A percentile compares a stretch with the other conserved stretches of the same genome.
Conservation (phyloP, 30 jellyfish, hydroid and myxozoan genomes). For the Phacellophora camtschatica region DNA sequence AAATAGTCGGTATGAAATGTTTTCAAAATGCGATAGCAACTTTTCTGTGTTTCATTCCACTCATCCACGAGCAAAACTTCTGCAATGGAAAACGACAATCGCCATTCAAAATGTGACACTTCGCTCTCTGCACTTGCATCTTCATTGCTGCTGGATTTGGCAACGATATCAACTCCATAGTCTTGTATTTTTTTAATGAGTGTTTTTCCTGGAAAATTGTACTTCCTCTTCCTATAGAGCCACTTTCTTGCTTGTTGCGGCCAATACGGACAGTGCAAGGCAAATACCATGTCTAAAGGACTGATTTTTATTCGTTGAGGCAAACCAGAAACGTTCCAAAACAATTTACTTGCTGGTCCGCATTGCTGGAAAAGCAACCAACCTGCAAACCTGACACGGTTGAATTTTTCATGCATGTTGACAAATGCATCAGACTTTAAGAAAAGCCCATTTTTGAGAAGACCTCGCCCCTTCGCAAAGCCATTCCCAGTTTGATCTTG, state of each 20-base stretch:
- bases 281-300: constrained; percentile 51
- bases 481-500: too few relatives aligned
- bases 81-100: constrained; percentile 55
- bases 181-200: background rate
- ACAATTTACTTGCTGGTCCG: constrained; percentile 47
- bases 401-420: constrained; percentile 26
- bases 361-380: constrained; percentile 17
- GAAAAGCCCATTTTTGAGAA: background rate
- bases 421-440: background rate
- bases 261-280: constrained; percentile 43
- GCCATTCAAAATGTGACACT: constrained; percentile 50
- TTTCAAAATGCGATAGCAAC: constrained; percentile 28
- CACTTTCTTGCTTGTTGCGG: constrained; percentile 41
- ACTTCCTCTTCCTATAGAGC: background rate
- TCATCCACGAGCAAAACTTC: constrained; percentile 3
- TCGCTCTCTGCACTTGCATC: background rate
- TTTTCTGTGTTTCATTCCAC: constrained; percentile 43
- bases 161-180: constrained; percentile 53
- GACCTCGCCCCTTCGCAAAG: background rate
- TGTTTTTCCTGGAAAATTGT: background rate
- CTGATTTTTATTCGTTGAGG: constrained; percentile 9
- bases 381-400: constrained; percentile 23
- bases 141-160: constrained; percentile 14
- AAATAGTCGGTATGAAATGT: constrained; percentile 24
- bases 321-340: constrained; percentile 34